phyloP scores from a whole-genome alignment of 1,140 invertebrate genomes.

The Agrypnia vestita region DNA sequence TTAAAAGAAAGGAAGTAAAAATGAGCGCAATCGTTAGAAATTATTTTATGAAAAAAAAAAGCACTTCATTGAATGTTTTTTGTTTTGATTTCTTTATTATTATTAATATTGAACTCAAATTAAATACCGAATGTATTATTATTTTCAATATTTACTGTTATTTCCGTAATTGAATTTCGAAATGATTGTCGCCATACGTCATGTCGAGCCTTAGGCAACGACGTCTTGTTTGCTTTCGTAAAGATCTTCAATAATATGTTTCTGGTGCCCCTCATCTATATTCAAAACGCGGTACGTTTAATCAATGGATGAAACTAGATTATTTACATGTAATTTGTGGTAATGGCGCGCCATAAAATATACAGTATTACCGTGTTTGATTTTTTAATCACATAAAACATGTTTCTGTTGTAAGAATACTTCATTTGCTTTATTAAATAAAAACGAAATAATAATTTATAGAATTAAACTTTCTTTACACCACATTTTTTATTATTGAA shows the following conservation, averaged over 20 bases:
- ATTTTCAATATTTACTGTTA: background rate
- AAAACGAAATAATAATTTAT: too few relatives aligned
- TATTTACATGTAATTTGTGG: constrained; percentile 45
- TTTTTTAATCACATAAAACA: constrained; percentile 33
- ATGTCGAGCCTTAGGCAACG: background rate
- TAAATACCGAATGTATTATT: too few relatives aligned
- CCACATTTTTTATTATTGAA: too few relatives aligned
- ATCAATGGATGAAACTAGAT: constrained; percentile 42
- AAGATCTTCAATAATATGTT: constrained; percentile 36
- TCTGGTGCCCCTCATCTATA: constrained; percentile 39
- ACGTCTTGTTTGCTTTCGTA: constrained; percentile 43
- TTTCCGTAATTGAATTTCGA: constrained; percentile 5
- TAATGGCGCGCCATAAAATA: constrained; percentile 37
- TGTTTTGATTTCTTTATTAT: too few relatives aligned
- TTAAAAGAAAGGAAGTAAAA: too few relatives aligned
- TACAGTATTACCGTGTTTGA: constrained; percentile 19
- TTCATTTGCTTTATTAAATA: background rate
- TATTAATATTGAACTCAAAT: too few relatives aligned
- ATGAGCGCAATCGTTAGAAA: too few relatives aligned
- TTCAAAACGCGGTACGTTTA: constrained; percentile 34
- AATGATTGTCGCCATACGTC: constrained; percentile 33
- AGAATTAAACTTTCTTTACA: too few relatives aligned
- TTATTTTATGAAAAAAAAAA: too few relatives aligned
- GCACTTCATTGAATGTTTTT: too few relatives aligned
- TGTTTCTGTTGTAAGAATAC: constrained; percentile 15